These are phyloP conservation scores for Ips nitidus DNA, from an alignment of 1,140 invertebrate species.

Conservation along the genomic window DNA sequence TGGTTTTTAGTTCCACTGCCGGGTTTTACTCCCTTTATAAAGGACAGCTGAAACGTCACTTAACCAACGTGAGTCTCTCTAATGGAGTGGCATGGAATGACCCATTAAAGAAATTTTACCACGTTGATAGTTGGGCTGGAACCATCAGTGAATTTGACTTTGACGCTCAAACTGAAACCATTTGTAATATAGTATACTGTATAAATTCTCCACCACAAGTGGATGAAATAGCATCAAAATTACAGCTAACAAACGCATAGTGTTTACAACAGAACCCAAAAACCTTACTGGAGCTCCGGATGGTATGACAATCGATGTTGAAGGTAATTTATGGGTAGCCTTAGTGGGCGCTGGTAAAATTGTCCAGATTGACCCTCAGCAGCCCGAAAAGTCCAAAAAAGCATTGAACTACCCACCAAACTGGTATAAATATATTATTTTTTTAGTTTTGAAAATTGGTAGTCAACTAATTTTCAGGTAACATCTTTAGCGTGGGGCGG, in stretches of 20 bases:
- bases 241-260: constrained; percentile 43
- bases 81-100: constrained; percentile 81
- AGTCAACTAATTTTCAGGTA: constrained; percentile 52
- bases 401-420: constrained; percentile 43
- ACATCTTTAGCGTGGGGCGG: constrained; percentile 82
- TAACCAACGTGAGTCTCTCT: constrained; percentile 62
- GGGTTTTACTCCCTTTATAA: too few species aligned
- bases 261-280: constrained; percentile 36
- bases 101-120: constrained; percentile 70
- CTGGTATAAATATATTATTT: constrained; percentile 36
- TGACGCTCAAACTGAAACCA: constrained; percentile 64
- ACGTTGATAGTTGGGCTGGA: constrained; percentile 68
- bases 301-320: constrained; percentile 69
- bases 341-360: constrained; percentile 53
- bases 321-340: constrained; percentile 68
- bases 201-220: neutral
- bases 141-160: constrained; percentile 74
- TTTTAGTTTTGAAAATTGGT: neutral
- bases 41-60: neutral
- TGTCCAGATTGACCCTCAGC: constrained; percentile 48
- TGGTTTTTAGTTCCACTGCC: too few species aligned
- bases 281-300: constrained; percentile 56
- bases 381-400: constrained; percentile 43
- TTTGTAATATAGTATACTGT: constrained; percentile 41
- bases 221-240: neutral